phyloP scores from a whole-genome alignment of 1,140 invertebrate species.

The Frieseomelitta varia region DNA sequence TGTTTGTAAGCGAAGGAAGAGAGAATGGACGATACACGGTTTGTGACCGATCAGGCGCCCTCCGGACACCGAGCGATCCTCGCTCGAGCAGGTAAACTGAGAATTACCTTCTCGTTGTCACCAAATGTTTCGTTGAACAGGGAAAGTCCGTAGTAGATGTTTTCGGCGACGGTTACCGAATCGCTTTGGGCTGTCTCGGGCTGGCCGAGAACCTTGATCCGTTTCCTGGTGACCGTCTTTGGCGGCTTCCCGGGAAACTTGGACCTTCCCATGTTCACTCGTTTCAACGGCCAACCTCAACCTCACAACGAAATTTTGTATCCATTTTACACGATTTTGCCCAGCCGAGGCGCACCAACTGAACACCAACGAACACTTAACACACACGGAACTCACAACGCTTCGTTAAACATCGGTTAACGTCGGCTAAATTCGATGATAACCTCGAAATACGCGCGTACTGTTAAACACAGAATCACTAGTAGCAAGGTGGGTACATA shows the following conservation, averaged over 20 bases:
- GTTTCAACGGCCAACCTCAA: conserved; percentile 73
- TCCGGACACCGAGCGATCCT: too few species aligned
- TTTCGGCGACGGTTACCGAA: conserved; percentile 82
- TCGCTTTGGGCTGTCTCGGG: conserved; percentile 82
- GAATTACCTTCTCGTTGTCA: conserved; percentile 79
- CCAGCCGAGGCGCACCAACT: conserved; percentile 73
- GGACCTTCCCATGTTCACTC: conserved; percentile 84
- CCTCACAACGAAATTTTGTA: conserved; percentile 73
- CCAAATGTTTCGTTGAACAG: conserved; percentile 78
- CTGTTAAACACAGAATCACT: conserved; percentile 60
- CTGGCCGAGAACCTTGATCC: conserved; percentile 88
- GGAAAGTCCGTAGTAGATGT: conserved; percentile 81
- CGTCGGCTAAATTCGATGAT: conserved; percentile 56
- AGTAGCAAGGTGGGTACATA: conserved; percentile 54
- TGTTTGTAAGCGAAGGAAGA: background rate
- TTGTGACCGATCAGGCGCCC: background rate
- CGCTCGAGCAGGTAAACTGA: conserved; percentile 16
- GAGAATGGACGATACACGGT: too few species aligned
- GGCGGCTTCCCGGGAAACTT: conserved; percentile 93
- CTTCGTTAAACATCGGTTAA: conserved; percentile 57
- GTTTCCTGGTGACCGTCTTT: conserved; percentile 91
- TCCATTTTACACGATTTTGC: conserved; percentile 76
- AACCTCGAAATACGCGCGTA: conserved; percentile 70
- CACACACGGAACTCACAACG: conserved; percentile 49
- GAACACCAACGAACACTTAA: conserved; percentile 67